Conservation (phyloP, 23 tunicate species). For the Ciona savignyi region DNA sequence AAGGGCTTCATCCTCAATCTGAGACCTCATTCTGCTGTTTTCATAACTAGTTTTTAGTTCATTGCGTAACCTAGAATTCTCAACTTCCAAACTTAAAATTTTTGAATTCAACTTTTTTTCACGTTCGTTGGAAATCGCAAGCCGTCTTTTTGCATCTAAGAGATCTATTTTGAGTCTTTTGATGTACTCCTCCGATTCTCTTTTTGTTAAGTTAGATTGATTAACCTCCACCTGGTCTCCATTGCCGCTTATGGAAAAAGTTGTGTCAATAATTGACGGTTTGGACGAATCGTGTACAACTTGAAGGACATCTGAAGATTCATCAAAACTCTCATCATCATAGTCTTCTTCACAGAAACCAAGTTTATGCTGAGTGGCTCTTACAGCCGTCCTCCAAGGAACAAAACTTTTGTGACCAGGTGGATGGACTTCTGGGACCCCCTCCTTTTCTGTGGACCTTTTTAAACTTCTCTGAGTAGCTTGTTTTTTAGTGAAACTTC, state of each 20-base stretch:
- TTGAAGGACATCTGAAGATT: constrained; percentile 1
- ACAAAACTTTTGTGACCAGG: constrained; percentile 47
- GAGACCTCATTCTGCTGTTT: constrained; percentile 37
- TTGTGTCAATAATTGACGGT: neutral
- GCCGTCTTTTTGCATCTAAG: constrained; percentile 24
- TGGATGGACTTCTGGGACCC: constrained; percentile 1
- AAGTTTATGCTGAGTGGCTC: constrained; percentile 55
- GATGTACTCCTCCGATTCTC: constrained; percentile 9
- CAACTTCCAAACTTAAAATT: constrained; percentile 44
- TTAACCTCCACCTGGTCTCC: neutral
- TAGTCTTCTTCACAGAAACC: constrained; percentile 9
- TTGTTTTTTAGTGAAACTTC: constrained; percentile 21
- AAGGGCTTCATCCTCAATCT: constrained; percentile 60
- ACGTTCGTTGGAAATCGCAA: constrained; percentile 26
- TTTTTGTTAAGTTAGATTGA: neutral
- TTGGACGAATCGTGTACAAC: neutral
- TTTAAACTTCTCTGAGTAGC: neutral
- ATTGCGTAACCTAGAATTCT: constrained; percentile 54
- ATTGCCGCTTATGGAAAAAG: neutral
- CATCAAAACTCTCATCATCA: constrained; percentile 1
- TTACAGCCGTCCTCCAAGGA: constrained; percentile 74
- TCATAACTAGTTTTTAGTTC: constrained; percentile 29
- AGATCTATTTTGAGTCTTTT: constrained; percentile 28
- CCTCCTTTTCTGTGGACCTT: neutral
- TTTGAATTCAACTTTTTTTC: constrained; percentile 29